phyloP scores from a whole-genome alignment of 2,888 invertebrate genomes.

The Myopa tessellatipennis region DNA sequence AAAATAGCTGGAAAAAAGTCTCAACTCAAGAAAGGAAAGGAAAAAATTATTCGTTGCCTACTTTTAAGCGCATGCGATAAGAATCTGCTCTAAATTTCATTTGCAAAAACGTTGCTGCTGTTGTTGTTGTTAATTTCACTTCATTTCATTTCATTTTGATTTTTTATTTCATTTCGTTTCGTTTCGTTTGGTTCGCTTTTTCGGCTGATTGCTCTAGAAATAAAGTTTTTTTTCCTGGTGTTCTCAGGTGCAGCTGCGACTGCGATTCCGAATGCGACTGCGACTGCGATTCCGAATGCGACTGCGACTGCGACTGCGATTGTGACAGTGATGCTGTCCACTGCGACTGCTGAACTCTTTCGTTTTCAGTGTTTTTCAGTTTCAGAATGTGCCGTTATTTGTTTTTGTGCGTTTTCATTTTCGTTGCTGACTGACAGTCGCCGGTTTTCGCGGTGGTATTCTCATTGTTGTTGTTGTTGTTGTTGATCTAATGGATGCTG shows the following conservation, averaged over 20 bases:
- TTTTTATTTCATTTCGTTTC: too few species aligned
- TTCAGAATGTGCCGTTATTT: background rate
- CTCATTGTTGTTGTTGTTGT: conserved; percentile 23
- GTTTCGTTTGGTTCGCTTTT: too few species aligned
- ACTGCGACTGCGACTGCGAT: too few species aligned
- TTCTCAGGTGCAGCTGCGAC: too few species aligned
- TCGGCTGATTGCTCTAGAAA: background rate
- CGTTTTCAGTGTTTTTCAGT: background rate
- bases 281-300: too few species aligned
- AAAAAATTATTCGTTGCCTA: background rate
- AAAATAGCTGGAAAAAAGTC: too few species aligned
- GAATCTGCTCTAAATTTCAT: conserved; percentile 52
- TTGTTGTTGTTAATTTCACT: conserved; percentile 1
- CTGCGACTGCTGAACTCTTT: background rate
- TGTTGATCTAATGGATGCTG: background rate
- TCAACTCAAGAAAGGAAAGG: too few species aligned
- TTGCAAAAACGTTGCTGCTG: background rate
- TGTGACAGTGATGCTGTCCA: background rate
- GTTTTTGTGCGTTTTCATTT: conserved; percentile 9
- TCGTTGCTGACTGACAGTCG: conserved; percentile 1
- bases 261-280: too few species aligned
- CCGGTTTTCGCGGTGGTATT: background rate
- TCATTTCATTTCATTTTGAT: background rate
- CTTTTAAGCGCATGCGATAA: conserved; percentile 43
- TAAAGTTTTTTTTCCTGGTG: background rate